Evolutionary conservation across 2,113 vertebrate species (phyloP).

Genomic region (Mixornis gularis): DNA sequence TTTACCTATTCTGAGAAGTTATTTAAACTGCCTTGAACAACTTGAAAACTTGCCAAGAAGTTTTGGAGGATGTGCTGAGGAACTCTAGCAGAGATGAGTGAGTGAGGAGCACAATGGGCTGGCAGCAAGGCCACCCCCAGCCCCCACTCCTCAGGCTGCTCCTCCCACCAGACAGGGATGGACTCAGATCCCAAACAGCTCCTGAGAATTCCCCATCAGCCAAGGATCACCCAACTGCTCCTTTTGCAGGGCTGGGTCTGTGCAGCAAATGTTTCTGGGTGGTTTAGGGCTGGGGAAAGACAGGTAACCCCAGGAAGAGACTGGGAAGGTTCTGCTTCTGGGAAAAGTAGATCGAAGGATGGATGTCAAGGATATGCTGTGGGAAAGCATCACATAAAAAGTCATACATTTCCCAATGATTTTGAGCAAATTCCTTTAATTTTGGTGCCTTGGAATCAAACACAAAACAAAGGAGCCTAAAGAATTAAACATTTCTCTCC

Average conservation of each 20-base stretch:
- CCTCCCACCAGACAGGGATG: rapidly evolving
- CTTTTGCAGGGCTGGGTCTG: not conserved
- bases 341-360: not conserved
- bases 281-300: not conserved
- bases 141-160: not conserved
- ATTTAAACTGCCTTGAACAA: not conserved
- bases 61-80: not conserved
- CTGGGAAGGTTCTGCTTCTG: not conserved
- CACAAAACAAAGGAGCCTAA: not conserved
- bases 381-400: not conserved
- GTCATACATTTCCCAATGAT: not conserved
- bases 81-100: not conserved
- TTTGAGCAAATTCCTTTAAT: not conserved
- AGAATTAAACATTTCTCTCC: not conserved
- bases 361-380: not conserved
- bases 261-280: not conserved
- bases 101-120: not conserved
- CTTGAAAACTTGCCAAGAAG: not conserved
- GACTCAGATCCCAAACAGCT: not conserved
- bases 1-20: not conserved
- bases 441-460: not conserved
- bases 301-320: rapidly evolving
- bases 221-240: not conserved
- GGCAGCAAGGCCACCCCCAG: not conserved
- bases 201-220: not conserved